phyloP scores from a whole-genome alignment of 1,140 invertebrate species.

The Macrocentrus cingulum region DNA sequence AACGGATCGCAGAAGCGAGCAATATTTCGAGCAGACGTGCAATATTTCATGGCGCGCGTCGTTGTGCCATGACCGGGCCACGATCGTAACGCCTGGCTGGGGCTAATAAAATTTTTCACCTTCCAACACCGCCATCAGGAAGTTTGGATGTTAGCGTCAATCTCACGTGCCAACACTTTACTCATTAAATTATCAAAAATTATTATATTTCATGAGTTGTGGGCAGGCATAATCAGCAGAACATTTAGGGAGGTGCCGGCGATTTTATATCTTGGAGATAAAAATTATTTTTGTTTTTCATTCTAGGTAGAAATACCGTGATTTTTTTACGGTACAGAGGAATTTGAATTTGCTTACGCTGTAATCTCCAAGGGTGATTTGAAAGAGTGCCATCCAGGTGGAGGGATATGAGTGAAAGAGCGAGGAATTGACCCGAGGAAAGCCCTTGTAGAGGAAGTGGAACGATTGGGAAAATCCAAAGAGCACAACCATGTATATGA shows the following conservation, averaged over 20 bases:
- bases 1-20: conserved; percentile 29
- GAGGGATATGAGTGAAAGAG: conserved; percentile 82
- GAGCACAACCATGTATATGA: conserved; percentile 92
- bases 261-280: too few relatives aligned
- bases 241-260: too few relatives aligned
- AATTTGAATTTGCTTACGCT: conserved; percentile 69
- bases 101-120: conserved; percentile 21
- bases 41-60: conserved; percentile 32
- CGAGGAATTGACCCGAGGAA: conserved; percentile 76
- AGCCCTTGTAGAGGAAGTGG: conserved; percentile 94
- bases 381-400: conserved; percentile 97
- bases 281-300: too few relatives aligned
- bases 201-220: too few relatives aligned
- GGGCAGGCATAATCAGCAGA: too few relatives aligned
- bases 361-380: conserved; percentile 97
- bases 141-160: conserved; percentile 16
- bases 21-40: conserved; percentile 35
- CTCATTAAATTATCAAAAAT: background rate
- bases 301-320: too few relatives aligned
- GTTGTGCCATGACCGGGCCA: conserved; percentile 26
- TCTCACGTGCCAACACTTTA: background rate
- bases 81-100: conserved; percentile 26
- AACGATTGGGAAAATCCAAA: conserved; percentile 96
- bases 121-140: background rate
- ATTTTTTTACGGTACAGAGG: background rate